A percentile compares a stretch with the other conserved stretches of the same genome.
Conservation (phyloP, 35 echinoderm and acorn worm genomes). For the Heliocidaris tuberculata region DNA sequence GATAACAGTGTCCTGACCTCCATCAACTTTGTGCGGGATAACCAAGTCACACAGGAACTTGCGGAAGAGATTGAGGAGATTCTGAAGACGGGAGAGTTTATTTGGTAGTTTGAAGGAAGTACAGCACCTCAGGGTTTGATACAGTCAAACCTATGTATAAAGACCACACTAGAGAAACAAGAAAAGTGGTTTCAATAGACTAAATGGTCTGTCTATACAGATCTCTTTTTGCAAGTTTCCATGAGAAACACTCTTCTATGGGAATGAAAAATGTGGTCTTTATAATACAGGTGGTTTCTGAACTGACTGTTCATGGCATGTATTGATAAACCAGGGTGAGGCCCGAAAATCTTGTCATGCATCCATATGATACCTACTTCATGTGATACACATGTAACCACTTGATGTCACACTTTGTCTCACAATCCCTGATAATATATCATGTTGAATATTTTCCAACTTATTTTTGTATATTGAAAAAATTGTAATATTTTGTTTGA, state of each 20-base stretch:
- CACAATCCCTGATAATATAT: neutral
- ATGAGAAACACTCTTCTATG: too few relatives aligned
- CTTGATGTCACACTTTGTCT: too few relatives aligned
- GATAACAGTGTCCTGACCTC: conserved; percentile 65
- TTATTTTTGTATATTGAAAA: neutral
- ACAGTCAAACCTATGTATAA: neutral
- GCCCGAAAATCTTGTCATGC: too few relatives aligned
- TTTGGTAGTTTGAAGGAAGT: neutral
- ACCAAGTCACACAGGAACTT: conserved; percentile 52
- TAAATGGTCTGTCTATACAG: too few relatives aligned
- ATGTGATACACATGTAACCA: too few relatives aligned
- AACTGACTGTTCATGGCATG: too few relatives aligned
- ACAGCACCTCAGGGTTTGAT: neutral
- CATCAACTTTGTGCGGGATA: conserved; percentile 71
- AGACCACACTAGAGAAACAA: neutral
- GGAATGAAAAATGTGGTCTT: too few relatives aligned
- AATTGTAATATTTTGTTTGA: neutral
- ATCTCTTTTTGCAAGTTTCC: too few relatives aligned
- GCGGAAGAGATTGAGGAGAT: conserved; percentile 71
- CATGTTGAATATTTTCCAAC: neutral
- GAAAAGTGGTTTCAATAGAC: too few relatives aligned
- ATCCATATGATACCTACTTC: too few relatives aligned
- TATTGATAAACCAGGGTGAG: too few relatives aligned
- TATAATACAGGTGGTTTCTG: too few relatives aligned
- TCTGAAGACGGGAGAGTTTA: conserved; percentile 56